Evolutionary conservation across 2,888 invertebrate genomes (phyloP), one percentile per base, ranked within the genome.

Genomic region (Branchellion lobata): DNA sequence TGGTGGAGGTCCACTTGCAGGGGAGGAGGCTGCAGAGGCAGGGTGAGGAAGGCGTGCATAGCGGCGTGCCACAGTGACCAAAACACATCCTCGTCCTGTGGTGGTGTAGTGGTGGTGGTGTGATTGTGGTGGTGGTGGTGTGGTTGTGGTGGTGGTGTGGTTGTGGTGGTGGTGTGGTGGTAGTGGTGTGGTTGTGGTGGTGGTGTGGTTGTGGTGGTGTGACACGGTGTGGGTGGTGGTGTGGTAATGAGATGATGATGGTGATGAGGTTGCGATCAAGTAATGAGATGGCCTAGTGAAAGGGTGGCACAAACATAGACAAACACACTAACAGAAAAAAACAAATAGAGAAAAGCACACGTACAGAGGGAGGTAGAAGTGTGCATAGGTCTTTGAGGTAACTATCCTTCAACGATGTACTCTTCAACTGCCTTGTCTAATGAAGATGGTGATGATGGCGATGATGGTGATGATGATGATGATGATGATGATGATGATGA

Each of bases 401-500:
- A 57, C 61, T n/a, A 3, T 57, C 61, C 21, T 57, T 5, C 24
- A 57, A 24, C 5, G 61, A 14, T 5, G 61, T n/a, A 8, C 3
- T 18, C 14, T n/a, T 5, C 24, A 57, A 24, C 61, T 57, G 61
- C 21, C 24, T 8, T n/a, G 61, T 24, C 61, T 65, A n/a, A 14
- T 8, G n/a, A 14, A 11, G 8, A 65, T 65, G 8, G 29, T 65
- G 8, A 65, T 65, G 8, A 65, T 65, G n/a, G n/a, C n/a, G 21
- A 51, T 65, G 21, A 31, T 69, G 27, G 31, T 69, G 27, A 69
- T 69, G 27, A 69, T 69, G 69, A 69, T 69, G 21, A 69, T 31
- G 34, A 31, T 31, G 27, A 11, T 11, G 29, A n/a, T 69, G 29
- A 31, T 21, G 33, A 69, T 14, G 27, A 31, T 31, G 29, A 33